Base-by-base conservation (phyloP, 2,888 invertebrate species). In the Phortica magna region DNA sequence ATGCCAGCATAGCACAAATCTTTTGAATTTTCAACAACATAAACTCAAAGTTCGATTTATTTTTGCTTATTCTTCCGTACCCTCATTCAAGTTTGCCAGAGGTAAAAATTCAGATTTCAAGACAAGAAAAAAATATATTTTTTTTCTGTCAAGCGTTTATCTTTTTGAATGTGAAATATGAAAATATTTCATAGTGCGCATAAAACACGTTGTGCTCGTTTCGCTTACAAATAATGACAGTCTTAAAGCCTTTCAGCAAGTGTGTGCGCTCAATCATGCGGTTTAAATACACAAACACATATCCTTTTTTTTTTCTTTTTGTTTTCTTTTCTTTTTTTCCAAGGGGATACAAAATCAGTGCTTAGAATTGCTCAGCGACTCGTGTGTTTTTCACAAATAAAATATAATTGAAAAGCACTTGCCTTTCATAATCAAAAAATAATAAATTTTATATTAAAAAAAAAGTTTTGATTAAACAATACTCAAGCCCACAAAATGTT, bases 121-220 rank as follows among this genome's bases (percentile, higher is more conserved):
- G 61, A 61, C 17, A 19, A 48, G 48, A 5, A 48, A 48, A 48
- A 48, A 9, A 48, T 14, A 12, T 48, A 0, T 48, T 14, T 6
- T 14, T 14, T 6, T 14, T 9, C 48, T 48, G 48, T 0, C 48
- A 14, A 48, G 48, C 48, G 48, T 48, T 48, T 48, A 48, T 48
- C 48, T 48, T 48, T 48, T 48, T 48, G 48, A 48, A 48, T 48
- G 14, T 48, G 48, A 48, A 48, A 48, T 48, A 48, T 48, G 61
- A 77, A 88, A 85, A 81, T 83, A 84, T 88, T 87, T 31, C 85
- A 78, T 78, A 80, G 80, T 81, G 80, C 88, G 83, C 78, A 87
- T 81, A 83, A 81, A 82, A 77, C 64, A 68, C 73, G 76, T 67
- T 79, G 80, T 74, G 59, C 79, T 78, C 73, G 59, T 72, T 74